Base-by-base conservation (phyloP, 2,797 vertebrate species). In the Anguilla megastoma region DNA sequence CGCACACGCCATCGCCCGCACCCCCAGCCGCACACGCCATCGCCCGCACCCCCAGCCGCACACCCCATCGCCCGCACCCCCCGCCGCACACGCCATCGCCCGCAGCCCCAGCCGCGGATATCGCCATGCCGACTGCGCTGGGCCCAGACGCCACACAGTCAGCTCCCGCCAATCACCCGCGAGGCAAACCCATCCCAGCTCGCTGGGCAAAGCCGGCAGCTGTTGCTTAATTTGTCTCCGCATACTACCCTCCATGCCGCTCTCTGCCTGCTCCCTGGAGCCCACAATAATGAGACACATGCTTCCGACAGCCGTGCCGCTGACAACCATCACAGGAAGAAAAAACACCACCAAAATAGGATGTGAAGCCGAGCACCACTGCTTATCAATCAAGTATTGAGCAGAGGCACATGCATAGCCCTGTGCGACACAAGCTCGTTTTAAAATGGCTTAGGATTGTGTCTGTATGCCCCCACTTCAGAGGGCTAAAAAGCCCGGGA, bases 201-300 rank as follows among this genome's bases (percentile, higher is more conserved):
- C 16, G 27, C 7, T 7, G 54, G 80, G 85, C 50, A 41, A 88
- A 82, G 84, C 85, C 84, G 87, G 88, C 92, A 92, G 91, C 92
- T 92, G 92, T 90, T 90, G 85, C 86, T 80, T 91, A 90, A 90
- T 89, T 89, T 89, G 90, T 89, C 91, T 92, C 90, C 84, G 88
- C 88, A 89, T 92, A 89, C 88, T 89, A 87, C 90, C 88, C 85
- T 90, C 84, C 85, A 91, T 92, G 89, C 87, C 87, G 88, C 88
- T 86, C 84, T 89, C 90, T 88, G 83, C 84, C 69, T 66, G 74
- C 85, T 90, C 88, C 88, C 86, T 52, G 88, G 87, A 88, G 87
- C 85, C 74, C 24, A 27, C 80, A 88, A 87, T 90, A 90, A 91
- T 88, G 86, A 91, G 86, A 90, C 88, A 89, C 86, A 89, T 91